Evolutionary conservation across 2,797 vertebrate species (phyloP).

Genomic region (Falco naumanni): DNA sequence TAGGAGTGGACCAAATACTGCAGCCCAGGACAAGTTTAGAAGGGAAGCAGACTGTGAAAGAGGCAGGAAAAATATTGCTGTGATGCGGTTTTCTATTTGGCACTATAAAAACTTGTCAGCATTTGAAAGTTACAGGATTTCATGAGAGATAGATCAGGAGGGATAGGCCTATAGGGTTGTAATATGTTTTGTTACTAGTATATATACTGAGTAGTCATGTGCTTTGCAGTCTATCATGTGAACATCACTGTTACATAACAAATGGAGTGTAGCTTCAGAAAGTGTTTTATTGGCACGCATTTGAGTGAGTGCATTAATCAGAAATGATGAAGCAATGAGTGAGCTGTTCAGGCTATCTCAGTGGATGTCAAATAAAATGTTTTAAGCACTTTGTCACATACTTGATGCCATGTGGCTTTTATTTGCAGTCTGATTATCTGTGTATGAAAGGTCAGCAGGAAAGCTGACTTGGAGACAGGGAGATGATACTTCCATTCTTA

Average conservation of each 20-base stretch:
- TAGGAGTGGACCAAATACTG: background rate
- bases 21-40: background rate
- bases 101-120: background rate
- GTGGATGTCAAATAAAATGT: background rate
- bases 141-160: background rate
- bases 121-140: background rate
- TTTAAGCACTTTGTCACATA: background rate
- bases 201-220: background rate
- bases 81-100: background rate
- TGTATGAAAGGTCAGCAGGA: constrained; percentile 14
- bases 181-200: background rate
- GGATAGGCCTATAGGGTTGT: background rate
- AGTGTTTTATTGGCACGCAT: background rate
- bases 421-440: background rate
- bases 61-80: background rate
- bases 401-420: background rate
- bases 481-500: background rate
- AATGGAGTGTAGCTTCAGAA: background rate
- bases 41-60: background rate
- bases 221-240: background rate
- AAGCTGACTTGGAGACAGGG: background rate
- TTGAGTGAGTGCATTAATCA: background rate
- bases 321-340: constrained; percentile 49
- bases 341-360: background rate
- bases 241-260: background rate